Evolutionary conservation across 2,888 invertebrate species (phyloP), one percentile per base, ranked within the genome.

Genomic region (Caenorhabditis sp.): DNA sequence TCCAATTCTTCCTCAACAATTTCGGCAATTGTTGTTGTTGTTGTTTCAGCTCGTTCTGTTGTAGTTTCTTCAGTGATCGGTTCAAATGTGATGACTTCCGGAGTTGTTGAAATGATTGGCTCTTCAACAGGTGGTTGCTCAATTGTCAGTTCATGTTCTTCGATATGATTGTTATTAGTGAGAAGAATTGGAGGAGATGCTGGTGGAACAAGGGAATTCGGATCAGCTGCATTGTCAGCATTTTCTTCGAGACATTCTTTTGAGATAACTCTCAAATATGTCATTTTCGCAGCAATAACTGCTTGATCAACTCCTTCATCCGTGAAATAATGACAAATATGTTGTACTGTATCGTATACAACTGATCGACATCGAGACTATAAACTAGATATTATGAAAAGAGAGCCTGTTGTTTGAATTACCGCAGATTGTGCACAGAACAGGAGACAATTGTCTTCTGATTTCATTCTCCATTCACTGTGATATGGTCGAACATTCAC

Each of bases 251-350:
- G 69, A 69, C 86, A 86, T n/a, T 80, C 62, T 59, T 77, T 74
- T 55, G 77, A 77, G 23, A 84, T 78, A 57, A 86, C 79, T 24
- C 83, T 77, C 65, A 86, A 82, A 72, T 85, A 85, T 65, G 81
- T 81, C 84, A 85, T 85, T 62, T 79, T 81, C 58, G 79, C 74
- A n/a, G 81, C 71, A 21, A 76, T 67, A n/a, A 80, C 76, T 27
- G 79, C 79, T 64, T 79, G 75, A 70, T 81, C 79, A 23, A 73
- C 67, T 19, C 79, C 79, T 55, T 77, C 77, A 54, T 82, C 81
- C 12, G 73, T 72, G 78, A 86, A 86, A 62, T 82, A 86, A 69
- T 86, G 85, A 69, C 86, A 86, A 63, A 85, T 82, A 65, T 86
- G 86, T 37, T 71, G 76, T n/a, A 81, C 66, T 8, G 78, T 78